Evolutionary conservation across 2,888 invertebrate species (phyloP), one percentile per base, ranked within the genome.

Genomic region (Perdita meconis): DNA sequence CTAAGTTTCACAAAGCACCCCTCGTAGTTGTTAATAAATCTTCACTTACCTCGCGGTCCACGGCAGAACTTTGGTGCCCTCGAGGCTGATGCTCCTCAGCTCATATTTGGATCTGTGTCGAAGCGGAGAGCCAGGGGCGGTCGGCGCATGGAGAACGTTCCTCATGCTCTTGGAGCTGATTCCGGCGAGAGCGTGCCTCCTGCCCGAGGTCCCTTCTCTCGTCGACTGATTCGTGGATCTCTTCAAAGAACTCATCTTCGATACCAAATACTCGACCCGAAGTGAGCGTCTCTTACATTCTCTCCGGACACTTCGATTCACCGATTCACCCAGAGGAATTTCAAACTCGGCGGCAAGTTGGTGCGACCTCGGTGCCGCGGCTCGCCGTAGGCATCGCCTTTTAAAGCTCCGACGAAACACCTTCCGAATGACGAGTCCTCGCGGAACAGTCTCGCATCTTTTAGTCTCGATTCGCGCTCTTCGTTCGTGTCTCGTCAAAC

Each of bases 61-160:
- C 30, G 93, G 93, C 12, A 92, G 82, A 34, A 92, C 92, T 72
- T 91, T 91, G 83, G 89, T 90, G 22, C 92, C 91, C 86, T 93
- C 93, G 83, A 93, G 92, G 83, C 93, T 93, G 87, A 93, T 92
- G 83, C 93, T 93, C 51, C 93, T 84, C 51, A 93, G 84, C 81
- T 93, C 93, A 83, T 92, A 92, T 80, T 93, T 93, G 81, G 91
- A 88, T 44, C 92, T 85, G 36, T 90, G 86, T 16, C 90, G 86
- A 22, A 92, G 87, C 1, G 92, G 89, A 2, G 91, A 90, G 5
- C 88, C 88, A 0, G 88, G 88, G 8, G 83, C 72, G 13, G 81
- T 71, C 34, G 83, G 73, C 2, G 77, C 56, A 22, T 82, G 78
- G 19, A 74, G 38, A 26, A 84, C 81, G 74, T 86, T 90, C 51